phyloP scores from a whole-genome alignment of 2,888 invertebrate genomes.

The Tromatobia lineatoria region DNA sequence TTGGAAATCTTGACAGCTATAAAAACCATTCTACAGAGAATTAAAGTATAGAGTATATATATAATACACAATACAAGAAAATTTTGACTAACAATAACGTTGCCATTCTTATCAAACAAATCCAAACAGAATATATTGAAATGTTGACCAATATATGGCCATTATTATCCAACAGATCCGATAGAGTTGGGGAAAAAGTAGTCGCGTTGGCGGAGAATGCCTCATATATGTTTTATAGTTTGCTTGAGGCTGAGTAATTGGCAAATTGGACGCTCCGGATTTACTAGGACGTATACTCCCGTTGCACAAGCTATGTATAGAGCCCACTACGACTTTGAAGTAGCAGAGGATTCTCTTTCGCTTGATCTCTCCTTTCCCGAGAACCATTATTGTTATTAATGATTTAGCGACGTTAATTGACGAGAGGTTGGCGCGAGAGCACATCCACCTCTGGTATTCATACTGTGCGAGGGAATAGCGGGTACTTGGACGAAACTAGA shows the following conservation, averaged over 20 bases:
- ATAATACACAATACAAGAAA: too few relatives aligned
- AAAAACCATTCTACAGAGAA: too few relatives aligned
- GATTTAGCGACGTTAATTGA: slow-evolving; percentile 56
- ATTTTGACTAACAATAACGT: too few relatives aligned
- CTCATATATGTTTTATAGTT: slow-evolving; percentile 30
- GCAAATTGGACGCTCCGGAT: slow-evolving; percentile 66
- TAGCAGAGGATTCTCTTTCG: slow-evolving; percentile 16
- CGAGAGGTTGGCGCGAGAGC: slow-evolving; percentile 18
- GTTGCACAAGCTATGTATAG: slow-evolving; percentile 13
- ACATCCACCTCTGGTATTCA: slow-evolving; percentile 15
- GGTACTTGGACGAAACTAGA: slow-evolving; percentile 46
- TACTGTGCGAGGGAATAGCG: slow-evolving; percentile 1
- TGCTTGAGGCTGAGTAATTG: slow-evolving; percentile 60
- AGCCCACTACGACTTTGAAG: not conserved
- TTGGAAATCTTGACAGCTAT: too few relatives aligned
- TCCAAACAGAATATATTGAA: too few relatives aligned
- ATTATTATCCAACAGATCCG: too few relatives aligned
- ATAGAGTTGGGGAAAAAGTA: too few relatives aligned
- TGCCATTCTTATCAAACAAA: too few relatives aligned
- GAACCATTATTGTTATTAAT: slow-evolving; percentile 57
- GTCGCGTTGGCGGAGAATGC: too few relatives aligned
- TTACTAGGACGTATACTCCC: slow-evolving; percentile 29
- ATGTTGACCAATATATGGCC: too few relatives aligned
- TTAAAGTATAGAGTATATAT: too few relatives aligned
- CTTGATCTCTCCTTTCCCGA: slow-evolving; percentile 30